Percentiles rank a stretch among this genome's conserved stretches.
Evolutionary conservation across 2,888 invertebrate genomes (phyloP).

Genomic region (Palloptera scutellata): DNA sequence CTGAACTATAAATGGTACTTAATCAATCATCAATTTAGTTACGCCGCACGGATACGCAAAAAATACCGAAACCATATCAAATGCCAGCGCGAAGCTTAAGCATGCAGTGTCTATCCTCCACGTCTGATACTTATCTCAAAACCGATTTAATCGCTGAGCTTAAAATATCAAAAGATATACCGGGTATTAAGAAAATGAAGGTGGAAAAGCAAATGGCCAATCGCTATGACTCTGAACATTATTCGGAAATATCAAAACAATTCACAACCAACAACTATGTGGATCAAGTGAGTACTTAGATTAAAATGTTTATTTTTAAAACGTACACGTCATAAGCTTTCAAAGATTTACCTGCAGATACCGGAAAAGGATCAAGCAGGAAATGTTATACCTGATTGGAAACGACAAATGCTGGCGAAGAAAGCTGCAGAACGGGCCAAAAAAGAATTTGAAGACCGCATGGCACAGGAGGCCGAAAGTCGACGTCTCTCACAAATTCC

Average conservation of each 20-base stretch:
- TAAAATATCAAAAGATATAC: slow-evolving; percentile 90
- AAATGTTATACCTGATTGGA: slow-evolving; percentile 92
- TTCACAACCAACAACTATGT: slow-evolving; percentile 88
- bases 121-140: slow-evolving; percentile 77
- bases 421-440: slow-evolving; percentile 93
- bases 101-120: slow-evolving; percentile 74
- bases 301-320: slow-evolving; percentile 12
- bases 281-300: slow-evolving; percentile 77
- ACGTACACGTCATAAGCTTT: slow-evolving; percentile 43
- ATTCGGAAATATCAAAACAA: slow-evolving; percentile 83
- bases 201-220: slow-evolving; percentile 88
- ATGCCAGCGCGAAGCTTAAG: slow-evolving; percentile 82
- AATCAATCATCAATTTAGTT: slow-evolving; percentile 62
- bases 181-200: slow-evolving; percentile 92
- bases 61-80: slow-evolving; percentile 83
- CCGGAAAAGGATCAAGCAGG: slow-evolving; percentile 90
- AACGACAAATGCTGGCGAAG: slow-evolving; percentile 92
- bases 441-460: slow-evolving; percentile 87
- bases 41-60: slow-evolving; percentile 75
- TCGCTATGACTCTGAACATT: slow-evolving; percentile 81
- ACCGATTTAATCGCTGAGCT: slow-evolving; percentile 90
- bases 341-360: slow-evolving; percentile 71
- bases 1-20: neutral
- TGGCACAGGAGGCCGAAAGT: slow-evolving; percentile 84
- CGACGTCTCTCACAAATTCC: slow-evolving; percentile 87